Percentiles rank a stretch among this genome's conserved stretches.
These are phyloP conservation scores for Erethizon dorsatum DNA, from an alignment of 2,797 vertebrate species.

Conservation along the genomic window DNA sequence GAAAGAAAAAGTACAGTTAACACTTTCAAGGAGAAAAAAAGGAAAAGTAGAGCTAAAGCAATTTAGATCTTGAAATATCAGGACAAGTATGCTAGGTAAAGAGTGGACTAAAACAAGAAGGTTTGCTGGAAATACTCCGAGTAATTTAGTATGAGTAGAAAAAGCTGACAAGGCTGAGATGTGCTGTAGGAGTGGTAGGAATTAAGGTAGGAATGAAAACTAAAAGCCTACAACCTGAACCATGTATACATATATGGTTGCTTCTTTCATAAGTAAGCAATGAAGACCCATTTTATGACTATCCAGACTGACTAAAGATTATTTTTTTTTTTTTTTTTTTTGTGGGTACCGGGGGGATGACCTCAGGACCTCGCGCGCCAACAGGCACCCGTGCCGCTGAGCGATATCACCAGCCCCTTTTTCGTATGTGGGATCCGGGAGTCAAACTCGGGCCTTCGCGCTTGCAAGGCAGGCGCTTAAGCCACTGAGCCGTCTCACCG, in stretches of 20 bases:
- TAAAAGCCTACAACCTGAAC: background rate
- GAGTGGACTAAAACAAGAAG: background rate
- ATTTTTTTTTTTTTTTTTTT: too few species aligned
- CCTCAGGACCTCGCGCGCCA: too few species aligned
- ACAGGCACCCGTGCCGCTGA: too few species aligned
- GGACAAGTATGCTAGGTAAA: background rate
- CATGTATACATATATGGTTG: background rate
- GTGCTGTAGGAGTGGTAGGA: background rate
- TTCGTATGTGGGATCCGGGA: too few species aligned
- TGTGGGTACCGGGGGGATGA: too few species aligned
- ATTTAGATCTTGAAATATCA: background rate
- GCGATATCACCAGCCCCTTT: too few species aligned
- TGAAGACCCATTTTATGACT: background rate
- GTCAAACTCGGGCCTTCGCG: too few species aligned
- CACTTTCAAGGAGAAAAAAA: background rate
- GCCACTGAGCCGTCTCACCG: too few species aligned
- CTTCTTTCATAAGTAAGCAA: background rate
- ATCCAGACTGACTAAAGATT: background rate
- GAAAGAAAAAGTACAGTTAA: background rate
- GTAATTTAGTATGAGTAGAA: background rate
- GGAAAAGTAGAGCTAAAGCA: conserved; percentile 1
- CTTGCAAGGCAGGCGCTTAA: too few species aligned
- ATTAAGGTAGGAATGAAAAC: background rate
- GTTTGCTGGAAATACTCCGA: background rate
- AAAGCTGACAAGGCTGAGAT: background rate